Percentiles rank a stretch among this genome's conserved stretches.
Conservation (phyloP, 2,113 vertebrate genomes). For the Centropristis striata region DNA sequence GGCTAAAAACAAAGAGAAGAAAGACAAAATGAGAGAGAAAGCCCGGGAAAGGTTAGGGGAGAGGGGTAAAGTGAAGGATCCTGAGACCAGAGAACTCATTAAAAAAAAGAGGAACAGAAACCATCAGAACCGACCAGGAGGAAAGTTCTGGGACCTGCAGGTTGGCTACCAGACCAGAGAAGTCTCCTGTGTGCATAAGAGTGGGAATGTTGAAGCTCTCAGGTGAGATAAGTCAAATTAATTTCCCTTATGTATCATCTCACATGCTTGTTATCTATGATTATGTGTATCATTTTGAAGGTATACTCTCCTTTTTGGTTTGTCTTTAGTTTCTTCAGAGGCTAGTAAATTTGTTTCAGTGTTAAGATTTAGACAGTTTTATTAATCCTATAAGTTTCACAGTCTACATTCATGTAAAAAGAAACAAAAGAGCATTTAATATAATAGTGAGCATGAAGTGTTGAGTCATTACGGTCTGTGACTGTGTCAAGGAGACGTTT, state of each 20-base stretch:
- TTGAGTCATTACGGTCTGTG: too few relatives aligned
- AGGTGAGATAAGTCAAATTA: constrained; percentile 84
- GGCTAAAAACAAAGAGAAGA: constrained; percentile 81
- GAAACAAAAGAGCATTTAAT: too few relatives aligned
- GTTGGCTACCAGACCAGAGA: constrained; percentile 95
- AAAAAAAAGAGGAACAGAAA: constrained; percentile 95
- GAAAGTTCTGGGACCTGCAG: constrained; percentile 94
- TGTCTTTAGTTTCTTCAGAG: too few relatives aligned
- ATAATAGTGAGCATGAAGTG: too few relatives aligned
- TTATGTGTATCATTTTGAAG: not conserved
- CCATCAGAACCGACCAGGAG: constrained; percentile 92
- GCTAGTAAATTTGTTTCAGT: not conserved
- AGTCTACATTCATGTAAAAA: too few relatives aligned
- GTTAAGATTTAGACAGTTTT: too few relatives aligned
- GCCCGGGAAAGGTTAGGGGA: constrained; percentile 82
- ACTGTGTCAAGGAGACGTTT: too few relatives aligned
- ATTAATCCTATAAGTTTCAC: too few relatives aligned
- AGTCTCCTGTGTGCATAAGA: constrained; percentile 91
- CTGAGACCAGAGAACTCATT: constrained; percentile 92
- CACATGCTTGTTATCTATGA: not conserved
- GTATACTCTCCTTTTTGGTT: not conserved
- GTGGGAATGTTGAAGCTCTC: constrained; percentile 87
- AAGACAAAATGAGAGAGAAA: constrained; percentile 85
- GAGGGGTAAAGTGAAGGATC: constrained; percentile 87
- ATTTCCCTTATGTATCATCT: not conserved